Percentiles rank a stretch among this genome's conserved stretches.
phyloP scores from a whole-genome alignment of 2,113 vertebrate species.

The Ondatra zibethicus region DNA sequence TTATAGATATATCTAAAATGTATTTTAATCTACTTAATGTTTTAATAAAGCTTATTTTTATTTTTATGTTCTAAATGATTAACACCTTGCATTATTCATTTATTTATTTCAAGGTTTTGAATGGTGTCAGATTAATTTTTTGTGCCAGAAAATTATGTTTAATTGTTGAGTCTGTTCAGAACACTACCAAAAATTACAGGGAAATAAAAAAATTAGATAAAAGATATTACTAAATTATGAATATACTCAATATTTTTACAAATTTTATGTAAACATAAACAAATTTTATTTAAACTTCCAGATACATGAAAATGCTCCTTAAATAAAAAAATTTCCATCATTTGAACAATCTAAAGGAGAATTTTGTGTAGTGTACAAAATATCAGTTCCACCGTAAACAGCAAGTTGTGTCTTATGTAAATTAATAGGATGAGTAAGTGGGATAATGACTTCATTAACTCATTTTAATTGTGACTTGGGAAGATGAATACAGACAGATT shows the following conservation, averaged over 20 bases:
- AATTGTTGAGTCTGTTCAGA: background rate
- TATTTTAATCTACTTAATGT: background rate
- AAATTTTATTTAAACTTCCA: background rate
- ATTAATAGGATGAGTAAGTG: constrained; percentile 18
- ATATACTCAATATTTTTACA: background rate
- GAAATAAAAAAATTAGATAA: background rate
- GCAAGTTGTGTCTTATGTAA: background rate
- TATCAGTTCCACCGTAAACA: constrained; percentile 35
- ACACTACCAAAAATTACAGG: background rate
- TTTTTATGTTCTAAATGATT: constrained; percentile 1
- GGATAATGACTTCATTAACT: constrained; percentile 61
- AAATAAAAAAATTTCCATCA: background rate
- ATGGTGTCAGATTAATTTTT: background rate
- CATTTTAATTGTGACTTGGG: constrained; percentile 55
- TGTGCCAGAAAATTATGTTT: background rate
- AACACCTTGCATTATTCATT: background rate
- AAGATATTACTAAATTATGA: background rate
- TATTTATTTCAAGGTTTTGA: background rate
- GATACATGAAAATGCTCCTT: background rate
- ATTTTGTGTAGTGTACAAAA: background rate
- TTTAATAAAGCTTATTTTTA: constrained; percentile 9
- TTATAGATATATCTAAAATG: background rate
- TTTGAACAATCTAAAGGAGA: background rate
- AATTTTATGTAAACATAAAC: background rate
- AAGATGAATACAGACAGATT: constrained; percentile 15